Percentiles rank a stretch among this genome's conserved stretches.
These are phyloP conservation scores for Connochaetes taurinus DNA, from an alignment of 2,113 vertebrate species.

Conservation along the genomic window DNA sequence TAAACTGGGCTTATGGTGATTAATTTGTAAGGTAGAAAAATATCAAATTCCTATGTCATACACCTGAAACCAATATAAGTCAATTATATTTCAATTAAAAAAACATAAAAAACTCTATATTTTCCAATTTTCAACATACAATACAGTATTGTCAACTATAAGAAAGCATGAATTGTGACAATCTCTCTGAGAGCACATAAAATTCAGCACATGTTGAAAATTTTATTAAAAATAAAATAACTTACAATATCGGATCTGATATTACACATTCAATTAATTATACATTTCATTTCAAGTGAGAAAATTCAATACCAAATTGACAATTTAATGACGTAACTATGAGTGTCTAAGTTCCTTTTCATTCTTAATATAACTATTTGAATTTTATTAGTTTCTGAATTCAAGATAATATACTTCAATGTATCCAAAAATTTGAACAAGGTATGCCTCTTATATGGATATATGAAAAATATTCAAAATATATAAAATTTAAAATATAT, in stretches of 20 bases:
- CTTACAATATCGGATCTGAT: neutral
- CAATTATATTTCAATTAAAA: neutral
- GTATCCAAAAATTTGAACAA: neutral
- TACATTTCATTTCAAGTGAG: neutral
- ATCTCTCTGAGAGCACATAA: neutral
- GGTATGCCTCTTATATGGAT: neutral
- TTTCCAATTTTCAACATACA: neutral
- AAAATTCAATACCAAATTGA: conserved; percentile 14
- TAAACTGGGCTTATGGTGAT: neutral
- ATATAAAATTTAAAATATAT: neutral
- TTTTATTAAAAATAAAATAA: neutral
- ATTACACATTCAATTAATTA: conserved; percentile 3
- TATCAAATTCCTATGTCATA: neutral
- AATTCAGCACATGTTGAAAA: conserved; percentile 33
- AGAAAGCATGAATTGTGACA: neutral
- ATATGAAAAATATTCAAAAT: neutral
- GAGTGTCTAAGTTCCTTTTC: neutral
- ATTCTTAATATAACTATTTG: neutral
- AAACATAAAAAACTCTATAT: neutral
- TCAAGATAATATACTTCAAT: neutral
- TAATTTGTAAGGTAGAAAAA: neutral
- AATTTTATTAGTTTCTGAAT: conserved; percentile 21
- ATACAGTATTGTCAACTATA: neutral
- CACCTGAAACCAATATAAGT: neutral
- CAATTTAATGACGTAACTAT: neutral